Conservation (phyloP, 1,140 invertebrate genomes). For the Drosophila ohnishii region DNA sequence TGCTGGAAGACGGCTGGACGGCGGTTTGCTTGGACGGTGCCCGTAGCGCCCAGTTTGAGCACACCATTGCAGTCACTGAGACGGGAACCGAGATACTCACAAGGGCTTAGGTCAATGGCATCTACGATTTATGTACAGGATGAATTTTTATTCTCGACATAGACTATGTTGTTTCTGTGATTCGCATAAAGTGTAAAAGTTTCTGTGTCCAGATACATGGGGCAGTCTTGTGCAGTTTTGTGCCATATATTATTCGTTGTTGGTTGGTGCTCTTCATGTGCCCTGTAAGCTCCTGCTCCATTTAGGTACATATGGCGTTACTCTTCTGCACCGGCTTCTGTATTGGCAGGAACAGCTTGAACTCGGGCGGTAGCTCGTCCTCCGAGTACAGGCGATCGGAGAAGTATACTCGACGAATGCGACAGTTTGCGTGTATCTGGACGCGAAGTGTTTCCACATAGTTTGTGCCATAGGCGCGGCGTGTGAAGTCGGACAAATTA, state of each 20-base stretch:
- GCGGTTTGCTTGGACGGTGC: constrained; percentile 90
- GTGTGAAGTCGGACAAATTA: constrained; percentile 98
- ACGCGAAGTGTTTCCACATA: constrained; percentile 99
- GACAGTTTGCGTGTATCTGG: constrained; percentile 99
- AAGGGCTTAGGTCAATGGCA: constrained; percentile 12
- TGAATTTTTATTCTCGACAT: constrained; percentile 33
- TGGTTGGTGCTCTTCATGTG: constrained; percentile 14
- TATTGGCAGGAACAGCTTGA: constrained; percentile 98
- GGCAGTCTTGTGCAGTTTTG: constrained; percentile 40
- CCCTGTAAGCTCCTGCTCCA: background rate
- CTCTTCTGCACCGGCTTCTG: constrained; percentile 85
- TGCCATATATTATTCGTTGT: constrained; percentile 15
- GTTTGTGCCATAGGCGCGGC: constrained; percentile 99
- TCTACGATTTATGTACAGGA: constrained; percentile 11
- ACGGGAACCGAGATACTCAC: constrained; percentile 89
- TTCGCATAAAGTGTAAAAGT: constrained; percentile 39
- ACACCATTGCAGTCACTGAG: constrained; percentile 93
- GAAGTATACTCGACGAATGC: constrained; percentile 99
- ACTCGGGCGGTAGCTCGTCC: constrained; percentile 99
- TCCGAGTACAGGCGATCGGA: constrained; percentile 99
- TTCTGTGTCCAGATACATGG: constrained; percentile 8
- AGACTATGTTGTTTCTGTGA: constrained; percentile 15
- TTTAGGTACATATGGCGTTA: constrained; percentile 67
- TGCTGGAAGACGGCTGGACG: constrained; percentile 95
- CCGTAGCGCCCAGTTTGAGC: constrained; percentile 94